Conservation (phyloP, 2,888 invertebrate species). For the Biston stratarius region DNA sequence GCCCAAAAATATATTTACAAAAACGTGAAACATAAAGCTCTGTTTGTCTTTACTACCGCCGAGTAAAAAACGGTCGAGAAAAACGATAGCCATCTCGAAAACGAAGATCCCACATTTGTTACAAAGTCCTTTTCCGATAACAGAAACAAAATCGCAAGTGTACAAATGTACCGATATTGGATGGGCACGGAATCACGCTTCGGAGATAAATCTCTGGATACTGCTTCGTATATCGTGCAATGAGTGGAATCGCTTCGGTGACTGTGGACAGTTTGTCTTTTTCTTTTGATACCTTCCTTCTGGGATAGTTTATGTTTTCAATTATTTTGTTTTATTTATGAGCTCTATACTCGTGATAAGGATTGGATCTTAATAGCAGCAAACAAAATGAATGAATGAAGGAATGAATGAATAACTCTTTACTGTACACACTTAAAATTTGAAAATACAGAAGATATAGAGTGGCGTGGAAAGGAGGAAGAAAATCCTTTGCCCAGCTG, state of each 20-base stretch:
- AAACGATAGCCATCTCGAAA: constrained; percentile 10
- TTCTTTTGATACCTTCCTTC: background rate
- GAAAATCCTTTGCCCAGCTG: no score
- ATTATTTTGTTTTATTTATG: no score
- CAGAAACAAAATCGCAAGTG: constrained; percentile 22
- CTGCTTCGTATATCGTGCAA: constrained; percentile 32
- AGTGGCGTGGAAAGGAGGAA: no score
- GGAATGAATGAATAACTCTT: no score
- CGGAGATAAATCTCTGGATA: constrained; percentile 30
- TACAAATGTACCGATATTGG: constrained; percentile 15
- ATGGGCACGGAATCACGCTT: constrained; percentile 25
- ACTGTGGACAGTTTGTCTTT: background rate
- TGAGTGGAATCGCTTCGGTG: constrained; percentile 14
- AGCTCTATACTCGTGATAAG: no score
- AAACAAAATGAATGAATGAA: no score
- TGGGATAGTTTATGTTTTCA: background rate
- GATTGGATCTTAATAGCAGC: no score
- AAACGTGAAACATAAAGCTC: no score
- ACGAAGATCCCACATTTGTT: constrained; percentile 16
- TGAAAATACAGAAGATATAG: no score
- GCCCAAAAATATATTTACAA: background rate
- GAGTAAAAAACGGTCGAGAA: background rate
- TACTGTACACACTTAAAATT: no score
- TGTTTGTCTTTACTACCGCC: background rate
- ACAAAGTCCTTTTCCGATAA: constrained; percentile 21